Conservation (phyloP, 2,113 vertebrate genomes). For the Aleadryas rufinucha region DNA sequence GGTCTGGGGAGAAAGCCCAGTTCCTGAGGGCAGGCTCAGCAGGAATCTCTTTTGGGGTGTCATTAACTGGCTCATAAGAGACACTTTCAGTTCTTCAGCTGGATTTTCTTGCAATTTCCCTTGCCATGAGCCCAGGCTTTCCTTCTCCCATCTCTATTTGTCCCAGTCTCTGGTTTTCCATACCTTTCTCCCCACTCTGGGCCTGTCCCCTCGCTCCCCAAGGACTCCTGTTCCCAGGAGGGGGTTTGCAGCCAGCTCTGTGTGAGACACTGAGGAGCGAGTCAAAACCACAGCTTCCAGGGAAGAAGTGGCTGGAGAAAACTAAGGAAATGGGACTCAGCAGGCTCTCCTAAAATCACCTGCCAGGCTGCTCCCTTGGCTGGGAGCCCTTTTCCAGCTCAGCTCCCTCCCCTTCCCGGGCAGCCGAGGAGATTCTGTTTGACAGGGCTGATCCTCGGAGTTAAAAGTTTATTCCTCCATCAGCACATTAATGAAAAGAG, state of each 20-base stretch:
- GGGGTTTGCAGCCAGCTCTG: not conserved
- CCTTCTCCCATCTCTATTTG: fast-evolving
- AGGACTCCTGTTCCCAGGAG: not conserved
- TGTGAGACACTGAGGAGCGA: not conserved
- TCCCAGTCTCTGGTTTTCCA: not conserved
- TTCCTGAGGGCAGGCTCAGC: not conserved
- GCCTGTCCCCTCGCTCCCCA: not conserved
- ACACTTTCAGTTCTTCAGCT: not conserved
- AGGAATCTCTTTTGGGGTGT: not conserved
- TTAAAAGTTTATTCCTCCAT: slow-evolving; percentile 49
- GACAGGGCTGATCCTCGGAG: slow-evolving; percentile 20
- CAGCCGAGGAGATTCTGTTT: not conserved
- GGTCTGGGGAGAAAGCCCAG: not conserved
- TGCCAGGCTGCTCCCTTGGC: not conserved
- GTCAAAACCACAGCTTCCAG: not conserved
- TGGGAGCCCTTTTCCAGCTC: not conserved
- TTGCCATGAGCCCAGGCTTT: not conserved
- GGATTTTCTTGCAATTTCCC: not conserved
- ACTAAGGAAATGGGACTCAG: not conserved
- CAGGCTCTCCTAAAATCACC: not conserved
- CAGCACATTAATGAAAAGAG: slow-evolving; percentile 30
- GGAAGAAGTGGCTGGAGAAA: not conserved
- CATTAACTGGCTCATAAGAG: not conserved
- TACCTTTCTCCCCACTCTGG: not conserved
- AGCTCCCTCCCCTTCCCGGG: not conserved